These are phyloP conservation scores for Diarsia mendica DNA, from an alignment of 2,888 invertebrate species.

Conservation along the genomic window DNA sequence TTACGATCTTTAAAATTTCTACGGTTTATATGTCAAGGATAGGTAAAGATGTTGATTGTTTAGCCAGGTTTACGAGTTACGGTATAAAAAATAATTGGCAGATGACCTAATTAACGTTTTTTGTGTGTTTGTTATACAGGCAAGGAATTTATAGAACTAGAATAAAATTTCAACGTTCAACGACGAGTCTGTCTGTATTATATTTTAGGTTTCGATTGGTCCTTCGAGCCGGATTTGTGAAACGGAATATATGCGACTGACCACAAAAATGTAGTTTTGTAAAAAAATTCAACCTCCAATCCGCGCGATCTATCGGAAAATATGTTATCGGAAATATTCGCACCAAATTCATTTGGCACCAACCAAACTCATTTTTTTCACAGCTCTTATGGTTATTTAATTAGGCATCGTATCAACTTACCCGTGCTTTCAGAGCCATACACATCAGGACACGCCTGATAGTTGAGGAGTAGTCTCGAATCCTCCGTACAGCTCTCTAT, in stretches of 20 bases:
- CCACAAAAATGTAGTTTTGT: not conserved
- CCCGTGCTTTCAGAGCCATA: slow-evolving; percentile 97
- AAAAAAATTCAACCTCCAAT: not conserved
- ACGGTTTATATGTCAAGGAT: slow-evolving; percentile 18
- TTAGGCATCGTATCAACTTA: slow-evolving; percentile 75
- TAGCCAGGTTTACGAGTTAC: slow-evolving; percentile 13
- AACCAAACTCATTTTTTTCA: not conserved
- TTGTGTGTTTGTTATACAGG: not conserved
- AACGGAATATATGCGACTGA: not conserved
- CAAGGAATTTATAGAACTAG: not conserved
- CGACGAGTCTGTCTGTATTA: not conserved
- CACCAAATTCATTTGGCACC: too few species aligned
- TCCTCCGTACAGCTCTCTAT: slow-evolving; percentile 98
- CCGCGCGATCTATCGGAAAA: too few species aligned
- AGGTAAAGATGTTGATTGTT: slow-evolving; percentile 13
- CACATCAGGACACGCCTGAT: slow-evolving; percentile 98
- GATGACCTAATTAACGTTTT: slow-evolving; percentile 18
- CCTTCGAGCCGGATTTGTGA: slow-evolving; percentile 16
- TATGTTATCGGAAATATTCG: not conserved
- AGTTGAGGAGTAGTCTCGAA: slow-evolving; percentile 96
- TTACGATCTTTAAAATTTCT: not conserved
- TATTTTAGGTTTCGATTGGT: not conserved
- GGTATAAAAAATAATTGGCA: slow-evolving; percentile 13
- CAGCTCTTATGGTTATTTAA: too few species aligned
- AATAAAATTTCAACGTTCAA: not conserved